phyloP scores from a whole-genome alignment of 1,140 invertebrate species.

The Drosophila micromelanica region DNA sequence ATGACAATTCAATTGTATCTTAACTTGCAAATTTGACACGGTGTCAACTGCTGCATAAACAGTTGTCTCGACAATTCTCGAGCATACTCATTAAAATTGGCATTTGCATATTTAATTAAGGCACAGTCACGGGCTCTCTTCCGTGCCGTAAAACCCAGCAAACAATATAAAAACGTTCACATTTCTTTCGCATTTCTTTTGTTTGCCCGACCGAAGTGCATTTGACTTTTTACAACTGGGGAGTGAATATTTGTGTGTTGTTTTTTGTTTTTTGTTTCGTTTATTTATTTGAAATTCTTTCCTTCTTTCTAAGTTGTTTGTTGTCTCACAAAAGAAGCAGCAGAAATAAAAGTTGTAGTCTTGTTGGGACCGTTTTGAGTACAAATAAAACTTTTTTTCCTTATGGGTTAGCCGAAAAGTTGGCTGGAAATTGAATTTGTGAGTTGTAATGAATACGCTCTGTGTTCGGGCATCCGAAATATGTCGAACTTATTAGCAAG shows the following conservation, averaged over 20 bases:
- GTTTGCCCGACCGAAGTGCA: constrained; percentile 47
- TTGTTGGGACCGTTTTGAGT: constrained; percentile 49
- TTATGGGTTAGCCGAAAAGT: constrained; percentile 56
- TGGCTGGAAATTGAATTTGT: constrained; percentile 74
- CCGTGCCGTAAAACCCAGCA: constrained; percentile 11
- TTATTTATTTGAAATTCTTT: constrained; percentile 27
- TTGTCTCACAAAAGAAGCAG: constrained; percentile 50
- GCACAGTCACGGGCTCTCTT: constrained; percentile 36
- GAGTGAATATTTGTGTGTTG: not conserved
- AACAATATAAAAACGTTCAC: constrained; percentile 13
- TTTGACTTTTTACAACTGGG: constrained; percentile 48
- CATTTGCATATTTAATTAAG: constrained; percentile 78
- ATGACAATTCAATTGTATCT: constrained; percentile 13
- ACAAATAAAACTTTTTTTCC: constrained; percentile 55
- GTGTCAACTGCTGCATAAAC: constrained; percentile 19
- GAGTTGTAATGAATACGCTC: constrained; percentile 59
- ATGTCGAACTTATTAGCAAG: constrained; percentile 70
- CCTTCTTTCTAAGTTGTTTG: constrained; percentile 54
- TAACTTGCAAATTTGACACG: constrained; percentile 16
- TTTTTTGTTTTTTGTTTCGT: not conserved
- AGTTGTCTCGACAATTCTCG: constrained; percentile 2
- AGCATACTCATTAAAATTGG: constrained; percentile 52
- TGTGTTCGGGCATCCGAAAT: constrained; percentile 38
- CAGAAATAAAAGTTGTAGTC: constrained; percentile 57
- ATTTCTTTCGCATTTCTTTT: constrained; percentile 34